Evolutionary conservation across 1,140 invertebrate species (phyloP), one percentile per base, ranked within the genome.

Genomic region (Pseudoatta argentina): DNA sequence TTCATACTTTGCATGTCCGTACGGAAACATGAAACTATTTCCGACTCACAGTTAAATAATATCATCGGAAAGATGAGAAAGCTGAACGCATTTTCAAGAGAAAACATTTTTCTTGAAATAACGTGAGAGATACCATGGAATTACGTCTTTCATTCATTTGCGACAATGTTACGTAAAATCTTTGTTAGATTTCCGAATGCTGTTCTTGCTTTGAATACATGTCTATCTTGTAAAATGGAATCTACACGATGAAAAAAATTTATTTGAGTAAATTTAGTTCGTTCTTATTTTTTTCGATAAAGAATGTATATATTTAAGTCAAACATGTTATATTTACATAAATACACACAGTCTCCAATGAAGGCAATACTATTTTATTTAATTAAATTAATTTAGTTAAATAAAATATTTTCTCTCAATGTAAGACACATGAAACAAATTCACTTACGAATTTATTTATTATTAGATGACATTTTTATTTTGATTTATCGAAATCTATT

Each of bases 41-140:
- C 18, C 66, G 16, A 59, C 30, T 21, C 21, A 12, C 51, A 57
- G 66, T 81, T 81, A 81, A 81, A 57, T 71, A 81, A 71, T 44
- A 59, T 71, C 34, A 55, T 81, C 21, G n/a, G 51, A 81, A 81
- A 71, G 34, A 69, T 44, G 77, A 81, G 77, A 69, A 34, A 53
- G 77, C 48, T 64, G 51, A 67, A 44, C 21, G 48, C 12, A n/a
- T 21, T 81, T 55, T 71, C 21, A 63, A 44, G 48, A 57, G 77
- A 57, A 81, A 81, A 81, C 30, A 44, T 71, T 81, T 81, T 81
- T 71, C 78, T 27, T 34, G 51, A 81, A 57, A 30, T 57, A 57
- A 18, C 27, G 18, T 4, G 34, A 39, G 21, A 76, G 8, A 34
- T 30, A 48, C 0, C 21, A 34, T 24, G 51, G 10, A 55, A 71